Base-by-base conservation (phyloP, 1,140 invertebrate species). In the Pentalonia nigronervosa region DNA sequence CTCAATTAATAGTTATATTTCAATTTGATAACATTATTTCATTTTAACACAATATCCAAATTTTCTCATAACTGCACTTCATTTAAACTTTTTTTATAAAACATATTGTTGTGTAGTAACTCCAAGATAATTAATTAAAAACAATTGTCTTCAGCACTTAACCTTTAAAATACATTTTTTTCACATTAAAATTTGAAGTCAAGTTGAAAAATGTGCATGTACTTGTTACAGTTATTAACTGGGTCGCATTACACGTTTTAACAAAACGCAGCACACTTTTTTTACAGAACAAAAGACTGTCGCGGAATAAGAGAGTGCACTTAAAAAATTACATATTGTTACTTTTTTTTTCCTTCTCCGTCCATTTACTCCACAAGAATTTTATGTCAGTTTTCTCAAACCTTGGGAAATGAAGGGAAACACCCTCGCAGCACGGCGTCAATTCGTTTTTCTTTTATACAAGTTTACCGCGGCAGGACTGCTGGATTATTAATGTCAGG, bases 281-380 rank as follows among this genome's bases (percentile, higher is more conserved):
- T 91, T 50, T 53, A 20, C 48, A 86, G 34, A 93, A 93, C 91
- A 93, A 93, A 86, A 93, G 47, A 56, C 81, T 41, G 81, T 83
- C n/a, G 60, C 14, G 11, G 47, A 81, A 86, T 83, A 93, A 93
- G 81, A 86, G 48, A 93, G 81, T 86, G 91, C 91, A 86, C 91
- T 93, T 93, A 93, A 93, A 93, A 93, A 93, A 93, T 84, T 93
- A 81, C 41, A 81, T 47, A 76, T 76, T 76, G 60, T 81, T 92
- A 67, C 89, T 67, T 45, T 90, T 53, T 45, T 50, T 90, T 25
- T 41, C 56, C 36, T n/a, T 60, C 36, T 60, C 34, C 36, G 53
- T 36, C 88, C 48, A 41, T 56, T 89, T 53, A 34, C 48, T 56
- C 56, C 25, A 41, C 53, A n/a, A 67, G 36, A 90, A 14, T 67